These are phyloP conservation scores for Colletes gigas DNA, from an alignment of 1,140 invertebrate species.

Conservation along the genomic window DNA sequence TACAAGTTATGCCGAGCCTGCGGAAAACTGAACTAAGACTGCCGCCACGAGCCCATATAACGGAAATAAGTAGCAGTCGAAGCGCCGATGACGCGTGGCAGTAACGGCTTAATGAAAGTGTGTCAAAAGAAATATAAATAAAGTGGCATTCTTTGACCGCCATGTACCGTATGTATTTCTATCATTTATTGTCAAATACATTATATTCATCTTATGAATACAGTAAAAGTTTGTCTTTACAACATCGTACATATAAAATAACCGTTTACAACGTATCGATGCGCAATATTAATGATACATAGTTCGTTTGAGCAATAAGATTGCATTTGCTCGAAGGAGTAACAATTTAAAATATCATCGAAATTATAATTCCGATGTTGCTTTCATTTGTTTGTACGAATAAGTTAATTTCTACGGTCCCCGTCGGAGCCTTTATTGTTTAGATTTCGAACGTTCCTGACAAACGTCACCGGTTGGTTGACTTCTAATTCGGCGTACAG, in stretches of 20 bases:
- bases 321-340: neutral
- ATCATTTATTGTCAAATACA: too few species aligned
- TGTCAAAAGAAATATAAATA: conserved; percentile 32
- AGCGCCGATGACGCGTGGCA: conserved; percentile 33
- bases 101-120: conserved; percentile 58
- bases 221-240: neutral
- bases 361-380: neutral
- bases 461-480: conserved; percentile 38
- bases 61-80: conserved; percentile 51
- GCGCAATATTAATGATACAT: neutral
- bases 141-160: neutral
- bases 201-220: neutral
- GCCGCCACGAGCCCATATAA: conserved; percentile 35
- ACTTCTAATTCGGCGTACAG: conserved; percentile 41
- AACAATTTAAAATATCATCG: neutral
- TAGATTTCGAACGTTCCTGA: conserved; percentile 22
- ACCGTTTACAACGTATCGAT: neutral
- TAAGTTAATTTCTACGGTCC: neutral
- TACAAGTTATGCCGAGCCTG: neutral
- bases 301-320: too few species aligned
- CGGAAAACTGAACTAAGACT: conserved; percentile 47
- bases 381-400: neutral
- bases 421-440: neutral
- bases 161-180: neutral
- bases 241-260: too few species aligned